Evolutionary conservation across 2,797 vertebrate genomes (phyloP).

Genomic region (Leucoraja ocellata): DNA sequence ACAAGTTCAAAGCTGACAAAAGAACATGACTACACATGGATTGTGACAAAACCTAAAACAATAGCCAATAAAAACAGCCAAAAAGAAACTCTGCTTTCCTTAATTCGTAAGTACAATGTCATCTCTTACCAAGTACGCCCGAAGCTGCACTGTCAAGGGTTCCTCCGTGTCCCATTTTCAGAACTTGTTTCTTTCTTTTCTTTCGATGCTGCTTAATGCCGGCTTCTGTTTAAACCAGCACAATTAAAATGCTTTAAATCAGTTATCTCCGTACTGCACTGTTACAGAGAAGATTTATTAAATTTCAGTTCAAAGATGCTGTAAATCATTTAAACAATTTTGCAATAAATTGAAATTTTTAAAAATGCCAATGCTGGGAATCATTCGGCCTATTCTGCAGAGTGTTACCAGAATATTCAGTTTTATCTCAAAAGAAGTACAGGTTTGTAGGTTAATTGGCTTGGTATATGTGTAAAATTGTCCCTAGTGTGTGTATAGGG

Average conservation of each 20-base stretch:
- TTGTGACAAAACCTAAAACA: no score
- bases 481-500: no score
- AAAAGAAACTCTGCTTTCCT: neutral
- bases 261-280: neutral
- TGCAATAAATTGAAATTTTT: neutral
- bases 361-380: no score
- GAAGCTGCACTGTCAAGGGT: slow-evolving; percentile 83
- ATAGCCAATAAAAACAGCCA: neutral
- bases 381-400: no score
- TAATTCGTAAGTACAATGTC: neutral
- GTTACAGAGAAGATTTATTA: neutral
- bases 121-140: slow-evolving; percentile 76
- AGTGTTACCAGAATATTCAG: no score
- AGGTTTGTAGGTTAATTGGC: no score
- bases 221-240: slow-evolving; percentile 61
- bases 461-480: no score
- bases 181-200: slow-evolving; percentile 68
- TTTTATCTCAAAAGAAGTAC: no score
- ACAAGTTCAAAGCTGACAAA: neutral
- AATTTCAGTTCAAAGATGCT: no score
- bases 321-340: neutral
- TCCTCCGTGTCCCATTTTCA: slow-evolving; percentile 90
- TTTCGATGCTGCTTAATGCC: slow-evolving; percentile 66
- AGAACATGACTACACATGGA: neutral
- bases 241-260: slow-evolving; percentile 3